Percentiles rank a stretch among this genome's conserved stretches.
Evolutionary conservation across 2,888 invertebrate species (phyloP).

Genomic region (Heliconius hortense): DNA sequence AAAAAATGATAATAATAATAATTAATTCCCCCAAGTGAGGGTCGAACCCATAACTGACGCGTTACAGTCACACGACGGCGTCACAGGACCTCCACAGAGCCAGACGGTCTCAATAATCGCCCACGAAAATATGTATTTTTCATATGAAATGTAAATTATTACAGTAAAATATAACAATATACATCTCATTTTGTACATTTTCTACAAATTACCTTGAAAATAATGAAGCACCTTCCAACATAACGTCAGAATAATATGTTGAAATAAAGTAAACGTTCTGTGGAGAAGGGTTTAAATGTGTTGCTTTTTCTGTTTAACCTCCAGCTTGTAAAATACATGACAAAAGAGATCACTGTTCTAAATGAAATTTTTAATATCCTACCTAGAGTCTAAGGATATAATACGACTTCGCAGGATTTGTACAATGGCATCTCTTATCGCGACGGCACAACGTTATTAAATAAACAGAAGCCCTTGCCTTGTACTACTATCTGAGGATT

Average conservation of each 20-base stretch:
- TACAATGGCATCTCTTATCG: conserved; percentile 70
- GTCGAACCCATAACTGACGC: no score
- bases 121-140: not conserved
- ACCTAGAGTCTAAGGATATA: conserved; percentile 30
- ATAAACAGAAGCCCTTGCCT: conserved; percentile 68
- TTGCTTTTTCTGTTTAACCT: conserved; percentile 1
- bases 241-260: conserved; percentile 6
- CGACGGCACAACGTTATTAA: conserved; percentile 71
- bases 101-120: not conserved
- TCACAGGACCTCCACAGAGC: no score
- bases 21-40: no score
- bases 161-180: not conserved
- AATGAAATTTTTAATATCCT: conserved; percentile 34
- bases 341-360: conserved; percentile 11
- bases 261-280: conserved; percentile 12
- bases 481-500: conserved; percentile 55
- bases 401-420: conserved; percentile 50
- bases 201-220: not conserved
- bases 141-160: not conserved
- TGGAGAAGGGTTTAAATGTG: conserved; percentile 4
- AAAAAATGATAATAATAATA: no score
- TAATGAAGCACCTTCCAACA: conserved; percentile 7
- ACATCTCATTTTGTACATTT: not conserved
- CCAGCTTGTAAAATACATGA: conserved; percentile 12
- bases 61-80: no score